Percentiles rank a stretch among this genome's conserved stretches.
Conservation (phyloP, 2,888 invertebrate genomes). For the Brenthis daphne region DNA sequence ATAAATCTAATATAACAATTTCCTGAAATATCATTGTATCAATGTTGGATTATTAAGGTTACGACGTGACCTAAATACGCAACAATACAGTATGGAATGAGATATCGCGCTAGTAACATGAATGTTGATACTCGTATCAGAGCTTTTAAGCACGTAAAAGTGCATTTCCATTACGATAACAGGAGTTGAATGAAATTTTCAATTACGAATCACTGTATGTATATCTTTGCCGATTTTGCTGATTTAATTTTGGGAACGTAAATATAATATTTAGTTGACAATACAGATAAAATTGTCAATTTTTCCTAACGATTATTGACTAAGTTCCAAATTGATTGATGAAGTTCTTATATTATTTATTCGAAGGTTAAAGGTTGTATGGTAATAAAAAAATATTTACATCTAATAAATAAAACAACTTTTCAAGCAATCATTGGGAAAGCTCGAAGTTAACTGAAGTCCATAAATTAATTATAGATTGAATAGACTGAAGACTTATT, state of each 20-base stretch:
- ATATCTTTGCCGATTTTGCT: no score
- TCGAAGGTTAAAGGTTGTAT: not conserved
- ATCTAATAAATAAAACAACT: constrained; percentile 21
- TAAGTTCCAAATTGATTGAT: not conserved
- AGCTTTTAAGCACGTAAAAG: constrained; percentile 8
- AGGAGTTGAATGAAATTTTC: no score
- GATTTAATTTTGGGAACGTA: no score
- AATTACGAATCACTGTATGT: no score
- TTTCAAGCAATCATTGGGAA: constrained; percentile 12
- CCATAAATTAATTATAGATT: constrained; percentile 1
- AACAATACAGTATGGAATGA: constrained; percentile 28
- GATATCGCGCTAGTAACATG: constrained; percentile 17
- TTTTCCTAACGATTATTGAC: no score
- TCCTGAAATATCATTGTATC: constrained; percentile 23
- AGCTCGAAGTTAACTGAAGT: constrained; percentile 9
- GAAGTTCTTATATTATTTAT: constrained; percentile 1
- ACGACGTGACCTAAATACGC: constrained; percentile 24
- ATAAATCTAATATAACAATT: constrained; percentile 25
- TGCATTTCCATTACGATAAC: constrained; percentile 1
- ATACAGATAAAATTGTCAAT: no score
- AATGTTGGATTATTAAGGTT: constrained; percentile 28
- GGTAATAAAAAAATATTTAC: constrained; percentile 14
- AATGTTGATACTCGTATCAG: constrained; percentile 1
- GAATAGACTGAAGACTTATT: not conserved
- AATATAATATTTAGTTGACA: no score